Conservation (phyloP, 2,888 invertebrate genomes). For the Hipparchia semele region DNA sequence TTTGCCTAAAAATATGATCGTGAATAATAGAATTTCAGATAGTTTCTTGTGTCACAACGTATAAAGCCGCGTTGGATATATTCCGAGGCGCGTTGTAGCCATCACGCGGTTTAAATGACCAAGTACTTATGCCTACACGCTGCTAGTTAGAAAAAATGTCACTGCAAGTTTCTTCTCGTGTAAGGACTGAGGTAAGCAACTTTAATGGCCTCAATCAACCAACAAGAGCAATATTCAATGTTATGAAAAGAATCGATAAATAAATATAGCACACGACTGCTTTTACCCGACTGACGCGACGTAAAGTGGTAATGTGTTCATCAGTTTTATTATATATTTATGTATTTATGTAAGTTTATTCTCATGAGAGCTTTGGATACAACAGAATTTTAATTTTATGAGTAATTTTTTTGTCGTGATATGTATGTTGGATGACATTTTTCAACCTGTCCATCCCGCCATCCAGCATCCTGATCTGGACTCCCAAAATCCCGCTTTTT, state of each 20-base stretch:
- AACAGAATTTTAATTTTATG: too few relatives aligned
- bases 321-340: background rate
- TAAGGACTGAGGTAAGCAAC: slow-evolving; percentile 52
- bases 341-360: background rate
- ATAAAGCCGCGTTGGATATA: background rate
- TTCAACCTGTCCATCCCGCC: too few relatives aligned
- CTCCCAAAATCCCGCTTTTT: too few relatives aligned
- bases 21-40: too few relatives aligned
- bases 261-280: slow-evolving; percentile 9
- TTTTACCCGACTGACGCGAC: background rate
- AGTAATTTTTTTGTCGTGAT: too few relatives aligned
- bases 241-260: slow-evolving; percentile 37
- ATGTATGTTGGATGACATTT: too few relatives aligned
- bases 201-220: slow-evolving; percentile 54
- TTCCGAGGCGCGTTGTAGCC: background rate
- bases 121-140: background rate
- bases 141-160: slow-evolving; percentile 19
- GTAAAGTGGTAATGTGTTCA: background rate
- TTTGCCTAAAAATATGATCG: too few relatives aligned
- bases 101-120: background rate
- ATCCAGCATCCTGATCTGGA: too few relatives aligned
- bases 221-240: slow-evolving; percentile 54
- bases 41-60: background rate
- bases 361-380: background rate
- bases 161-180: slow-evolving; percentile 33